phyloP scores from a whole-genome alignment of 1,140 invertebrate genomes.

The Macrocentrus cingulum region DNA sequence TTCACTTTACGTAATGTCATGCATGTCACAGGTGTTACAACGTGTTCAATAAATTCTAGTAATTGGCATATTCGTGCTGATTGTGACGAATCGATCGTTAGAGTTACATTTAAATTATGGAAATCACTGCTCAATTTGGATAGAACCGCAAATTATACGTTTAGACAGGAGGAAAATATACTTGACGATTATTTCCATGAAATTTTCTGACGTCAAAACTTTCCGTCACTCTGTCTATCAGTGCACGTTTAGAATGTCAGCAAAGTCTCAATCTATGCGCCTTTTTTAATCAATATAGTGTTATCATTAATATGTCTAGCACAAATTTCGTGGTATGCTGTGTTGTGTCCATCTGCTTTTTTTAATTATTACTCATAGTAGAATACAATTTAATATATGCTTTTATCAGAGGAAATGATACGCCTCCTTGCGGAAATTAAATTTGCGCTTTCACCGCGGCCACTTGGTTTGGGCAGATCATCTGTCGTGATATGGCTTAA shows the following conservation, averaged over 20 bases:
- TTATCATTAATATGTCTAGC: not conserved
- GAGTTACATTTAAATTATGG: constrained; percentile 12
- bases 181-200: not conserved
- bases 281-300: too few species aligned
- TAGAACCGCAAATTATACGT: not conserved
- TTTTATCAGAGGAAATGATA: not conserved
- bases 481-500: not conserved
- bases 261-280: not conserved
- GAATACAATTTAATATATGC: not conserved
- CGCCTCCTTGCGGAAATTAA: not conserved
- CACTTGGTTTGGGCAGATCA: not conserved
- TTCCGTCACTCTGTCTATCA: too few species aligned
- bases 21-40: not conserved
- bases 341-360: not conserved
- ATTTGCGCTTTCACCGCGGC: not conserved
- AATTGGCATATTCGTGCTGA: constrained; percentile 4
- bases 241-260: not conserved
- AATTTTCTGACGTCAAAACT: too few species aligned
- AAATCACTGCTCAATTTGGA: not conserved
- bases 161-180: not conserved
- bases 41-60: constrained; percentile 10
- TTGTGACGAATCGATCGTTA: constrained; percentile 13
- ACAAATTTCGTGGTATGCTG: not conserved
- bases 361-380: not conserved
- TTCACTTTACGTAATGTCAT: constrained; percentile 13